phyloP scores from a whole-genome alignment of 2,888 invertebrate genomes.

The Pycnomerus fuliginosus region DNA sequence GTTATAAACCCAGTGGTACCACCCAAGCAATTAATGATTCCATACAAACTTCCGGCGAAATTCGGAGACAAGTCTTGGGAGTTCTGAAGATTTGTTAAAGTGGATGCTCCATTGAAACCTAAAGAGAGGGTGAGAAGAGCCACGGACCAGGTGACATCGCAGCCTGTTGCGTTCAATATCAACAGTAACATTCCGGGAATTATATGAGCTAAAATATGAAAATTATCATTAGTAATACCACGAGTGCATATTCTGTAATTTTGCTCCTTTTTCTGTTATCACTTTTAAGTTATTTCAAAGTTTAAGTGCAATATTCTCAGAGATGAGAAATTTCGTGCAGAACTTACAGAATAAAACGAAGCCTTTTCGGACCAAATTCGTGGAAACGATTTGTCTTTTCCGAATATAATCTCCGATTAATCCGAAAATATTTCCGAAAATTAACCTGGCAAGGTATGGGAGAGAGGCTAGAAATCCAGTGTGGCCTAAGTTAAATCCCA shows the following conservation, averaged over 20 bases:
- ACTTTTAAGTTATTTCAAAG: no score
- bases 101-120: slow-evolving; percentile 57
- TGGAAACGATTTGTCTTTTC: slow-evolving; percentile 50
- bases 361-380: slow-evolving; percentile 63
- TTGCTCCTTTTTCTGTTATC: no score
- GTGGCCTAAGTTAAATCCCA: slow-evolving; percentile 69
- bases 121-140: slow-evolving; percentile 67
- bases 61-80: slow-evolving; percentile 73
- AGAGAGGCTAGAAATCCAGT: slow-evolving; percentile 70
- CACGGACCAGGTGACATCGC: slow-evolving; percentile 63
- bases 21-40: slow-evolving; percentile 72
- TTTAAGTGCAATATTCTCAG: no score
- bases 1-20: slow-evolving; percentile 70
- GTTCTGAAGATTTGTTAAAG: slow-evolving; percentile 50
- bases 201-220: slow-evolving; percentile 52
- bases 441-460: slow-evolving; percentile 69
- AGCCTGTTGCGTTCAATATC: slow-evolving; percentile 61
- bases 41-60: slow-evolving; percentile 71
- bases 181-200: slow-evolving; percentile 56
- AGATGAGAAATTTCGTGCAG: no score
- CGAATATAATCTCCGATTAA: slow-evolving; percentile 66
- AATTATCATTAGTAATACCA: no score
- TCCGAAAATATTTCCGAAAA: slow-evolving; percentile 71
- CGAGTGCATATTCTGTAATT: no score
- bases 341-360: slow-evolving; percentile 66